Evolutionary conservation across 2,797 vertebrate genomes (phyloP).

Genomic region (Antrozous pallidus): DNA sequence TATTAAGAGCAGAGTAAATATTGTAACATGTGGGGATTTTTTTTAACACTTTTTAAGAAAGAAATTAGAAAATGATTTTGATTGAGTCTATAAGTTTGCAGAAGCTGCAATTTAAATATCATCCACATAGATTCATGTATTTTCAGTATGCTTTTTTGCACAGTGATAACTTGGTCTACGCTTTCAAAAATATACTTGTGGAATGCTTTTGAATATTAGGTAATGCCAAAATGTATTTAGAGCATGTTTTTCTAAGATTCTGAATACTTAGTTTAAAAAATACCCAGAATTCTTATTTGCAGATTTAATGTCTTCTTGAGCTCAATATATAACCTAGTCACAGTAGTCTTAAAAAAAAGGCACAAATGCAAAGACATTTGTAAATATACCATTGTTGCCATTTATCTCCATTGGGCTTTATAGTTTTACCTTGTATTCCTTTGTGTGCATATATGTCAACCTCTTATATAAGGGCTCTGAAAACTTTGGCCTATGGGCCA

Average conservation of each 20-base stretch:
- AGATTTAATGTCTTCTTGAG: not conserved
- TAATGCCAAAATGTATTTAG: not conserved
- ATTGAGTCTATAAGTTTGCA: not conserved
- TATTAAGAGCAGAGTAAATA: not conserved
- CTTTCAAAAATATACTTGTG: not conserved
- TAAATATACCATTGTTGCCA: not conserved
- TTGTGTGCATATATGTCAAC: not conserved
- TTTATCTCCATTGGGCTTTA: not conserved
- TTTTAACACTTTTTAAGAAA: not conserved
- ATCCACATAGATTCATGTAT: not conserved
- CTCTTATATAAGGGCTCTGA: not conserved
- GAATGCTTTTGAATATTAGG: conserved; percentile 10
- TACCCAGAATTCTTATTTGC: not conserved
- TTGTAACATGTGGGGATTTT: not conserved
- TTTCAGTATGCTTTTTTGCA: not conserved
- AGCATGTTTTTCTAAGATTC: not conserved
- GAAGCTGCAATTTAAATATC: conserved; percentile 21
- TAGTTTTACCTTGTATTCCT: not conserved
- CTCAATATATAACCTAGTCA: not conserved
- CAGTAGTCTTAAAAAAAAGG: not conserved
- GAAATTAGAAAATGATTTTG: conserved; percentile 19
- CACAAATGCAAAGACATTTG: not conserved
- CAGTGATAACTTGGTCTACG: not conserved
- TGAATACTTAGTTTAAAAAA: conserved; percentile 8
- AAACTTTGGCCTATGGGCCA: not conserved